Evolutionary conservation across 2,797 vertebrate genomes (phyloP), one percentile per base, ranked within the genome.

Genomic region (Coilia nasus): DNA sequence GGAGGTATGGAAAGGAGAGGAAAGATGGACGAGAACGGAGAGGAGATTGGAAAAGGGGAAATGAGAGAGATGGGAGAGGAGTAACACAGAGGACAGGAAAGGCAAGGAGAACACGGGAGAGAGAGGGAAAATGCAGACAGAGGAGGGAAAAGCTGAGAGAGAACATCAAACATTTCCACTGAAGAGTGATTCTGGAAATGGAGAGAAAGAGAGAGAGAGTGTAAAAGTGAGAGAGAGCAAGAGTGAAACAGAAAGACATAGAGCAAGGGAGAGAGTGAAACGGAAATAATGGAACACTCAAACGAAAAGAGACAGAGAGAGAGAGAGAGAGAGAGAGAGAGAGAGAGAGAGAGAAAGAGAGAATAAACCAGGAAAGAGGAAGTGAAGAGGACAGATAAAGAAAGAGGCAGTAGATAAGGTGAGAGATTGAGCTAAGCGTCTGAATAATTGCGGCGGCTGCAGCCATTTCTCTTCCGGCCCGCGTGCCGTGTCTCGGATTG

Each of bases 371-470:
- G 25, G 11, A 67, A 25, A 35, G 67, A 71, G 25, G 6, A 67
- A 67, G 23, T 12, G 64, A 71, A 10, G 62, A 67, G 35, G 35
- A 78, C 71, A 78, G 71, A 78, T 78, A 78, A 78, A 15, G 35
- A 44, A 21, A 78, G 71, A 78, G 71, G 35, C 11, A 3, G 71
- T 17, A 78, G 71, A 78, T 78, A 44, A 78, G 41, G 71, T 1
- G 71, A 44, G 35, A 78, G 71, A 78, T 78, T 78, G 71, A 78
- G 71, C 14, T 5, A 28, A 71, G 64, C 5, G 71, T 78, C 71
- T 78, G 71, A 78, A 44, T 44, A 78, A 78, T 71, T 31, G 67
- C 67, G 25, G 14, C 25, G 25, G 25, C 25, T 17, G 25, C 28
- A 15, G 64, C 64, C 64, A 71, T 71, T 71, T 71, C 12, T 71